phyloP scores from a whole-genome alignment of 2,888 invertebrate genomes.

The Leucozona laternaria region DNA sequence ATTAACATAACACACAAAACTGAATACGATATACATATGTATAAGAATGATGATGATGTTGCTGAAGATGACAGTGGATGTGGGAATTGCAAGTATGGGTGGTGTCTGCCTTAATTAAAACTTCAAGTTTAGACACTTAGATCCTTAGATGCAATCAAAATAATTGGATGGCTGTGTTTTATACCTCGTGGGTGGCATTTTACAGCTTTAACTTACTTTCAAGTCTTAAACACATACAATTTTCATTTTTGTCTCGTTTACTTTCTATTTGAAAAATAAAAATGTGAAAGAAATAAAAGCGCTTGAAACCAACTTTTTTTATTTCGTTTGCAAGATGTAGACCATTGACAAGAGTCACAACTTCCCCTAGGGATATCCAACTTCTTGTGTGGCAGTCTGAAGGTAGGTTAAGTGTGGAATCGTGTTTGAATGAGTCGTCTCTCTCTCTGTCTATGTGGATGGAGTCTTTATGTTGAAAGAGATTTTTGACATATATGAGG shows the following conservation, averaged over 20 bases:
- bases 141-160: constrained; percentile 40
- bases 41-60: not conserved
- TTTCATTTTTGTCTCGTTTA: constrained; percentile 24
- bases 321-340: constrained; percentile 44
- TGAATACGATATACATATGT: not conserved
- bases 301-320: constrained; percentile 44
- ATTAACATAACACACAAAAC: not conserved
- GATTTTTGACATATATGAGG: constrained; percentile 65
- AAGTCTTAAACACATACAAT: constrained; percentile 20
- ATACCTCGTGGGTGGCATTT: constrained; percentile 34
- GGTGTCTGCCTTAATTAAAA: constrained; percentile 38
- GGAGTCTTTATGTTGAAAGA: constrained; percentile 39
- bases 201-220: constrained; percentile 15
- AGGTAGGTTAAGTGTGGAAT: constrained; percentile 73
- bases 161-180: constrained; percentile 27
- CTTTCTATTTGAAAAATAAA: constrained; percentile 12
- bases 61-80: not conserved
- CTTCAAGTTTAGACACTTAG: constrained; percentile 24
- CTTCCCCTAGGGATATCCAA: constrained; percentile 35
- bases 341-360: constrained; percentile 52
- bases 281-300: not conserved
- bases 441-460: not conserved
- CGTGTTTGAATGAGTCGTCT: constrained; percentile 62
- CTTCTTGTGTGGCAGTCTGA: constrained; percentile 62
- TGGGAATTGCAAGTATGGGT: not conserved